These are phyloP conservation scores for Rhinolophus ferrumequinum DNA, from an alignment of 2,113 vertebrate genomes.

Conservation along the genomic window DNA sequence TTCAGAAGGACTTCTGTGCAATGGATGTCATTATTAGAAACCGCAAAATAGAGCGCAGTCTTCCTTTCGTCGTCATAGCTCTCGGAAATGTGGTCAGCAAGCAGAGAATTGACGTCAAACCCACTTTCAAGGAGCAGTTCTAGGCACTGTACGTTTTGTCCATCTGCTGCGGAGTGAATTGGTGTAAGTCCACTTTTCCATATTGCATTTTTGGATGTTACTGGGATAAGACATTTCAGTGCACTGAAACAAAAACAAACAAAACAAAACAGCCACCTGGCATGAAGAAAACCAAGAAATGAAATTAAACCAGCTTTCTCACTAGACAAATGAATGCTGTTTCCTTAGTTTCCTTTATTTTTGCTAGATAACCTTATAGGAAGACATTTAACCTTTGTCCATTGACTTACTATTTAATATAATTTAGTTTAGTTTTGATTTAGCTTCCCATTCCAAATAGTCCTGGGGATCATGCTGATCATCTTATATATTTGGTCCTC, in stretches of 20 bases:
- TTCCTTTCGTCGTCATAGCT: conserved; percentile 89
- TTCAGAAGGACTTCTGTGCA: conserved; percentile 88
- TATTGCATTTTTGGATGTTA: conserved; percentile 89
- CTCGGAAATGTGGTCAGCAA: conserved; percentile 88
- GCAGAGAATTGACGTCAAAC: conserved; percentile 89
- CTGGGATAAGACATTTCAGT: conserved; percentile 89
- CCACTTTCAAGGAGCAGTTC: conserved; percentile 88
- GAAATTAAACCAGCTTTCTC: not conserved
- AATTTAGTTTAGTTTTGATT: conserved; percentile 31
- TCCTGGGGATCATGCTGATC: not conserved
- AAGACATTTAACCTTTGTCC: not conserved
- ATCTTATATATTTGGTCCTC: not conserved
- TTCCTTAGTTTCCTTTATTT: conserved; percentile 31
- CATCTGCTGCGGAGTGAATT: conserved; percentile 90
- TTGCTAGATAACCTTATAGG: not conserved
- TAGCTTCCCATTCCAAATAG: not conserved
- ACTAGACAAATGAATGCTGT: not conserved
- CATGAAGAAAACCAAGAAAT: not conserved
- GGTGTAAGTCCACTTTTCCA: conserved; percentile 89
- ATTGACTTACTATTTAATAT: not conserved
- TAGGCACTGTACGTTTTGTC: conserved; percentile 89
- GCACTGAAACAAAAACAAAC: conserved; percentile 82
- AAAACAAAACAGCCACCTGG: not conserved
- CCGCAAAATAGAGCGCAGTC: conserved; percentile 88
- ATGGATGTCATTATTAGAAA: conserved; percentile 90